phyloP scores from a whole-genome alignment of 2,888 invertebrate genomes.

The Hypolimnas misippus region DNA sequence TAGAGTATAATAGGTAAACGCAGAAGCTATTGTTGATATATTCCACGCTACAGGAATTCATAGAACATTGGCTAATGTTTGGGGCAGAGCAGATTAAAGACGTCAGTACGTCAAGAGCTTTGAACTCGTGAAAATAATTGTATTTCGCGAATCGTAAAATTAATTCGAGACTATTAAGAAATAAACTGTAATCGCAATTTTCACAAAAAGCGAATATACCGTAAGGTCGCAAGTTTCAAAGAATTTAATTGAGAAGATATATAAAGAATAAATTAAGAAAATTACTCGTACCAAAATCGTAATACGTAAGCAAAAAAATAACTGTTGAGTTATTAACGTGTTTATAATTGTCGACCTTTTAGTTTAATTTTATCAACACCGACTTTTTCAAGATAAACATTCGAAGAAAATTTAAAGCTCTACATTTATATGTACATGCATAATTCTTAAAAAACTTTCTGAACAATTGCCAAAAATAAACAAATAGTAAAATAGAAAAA shows the following conservation, averaged over 20 bases:
- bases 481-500: neutral
- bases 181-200: slow-evolving; percentile 21
- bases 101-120: slow-evolving; percentile 29
- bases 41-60: neutral
- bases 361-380: slow-evolving; percentile 33
- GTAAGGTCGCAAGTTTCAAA: slow-evolving; percentile 36
- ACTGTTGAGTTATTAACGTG: slow-evolving; percentile 34
- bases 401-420: neutral
- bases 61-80: slow-evolving; percentile 1
- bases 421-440: neutral
- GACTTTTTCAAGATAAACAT: slow-evolving; percentile 3
- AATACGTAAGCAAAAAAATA: slow-evolving; percentile 35
- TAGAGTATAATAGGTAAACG: neutral
- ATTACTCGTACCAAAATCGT: slow-evolving; percentile 36
- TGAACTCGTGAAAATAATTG: slow-evolving; percentile 37
- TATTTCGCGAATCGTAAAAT: slow-evolving; percentile 28
- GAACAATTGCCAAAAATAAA: no score
- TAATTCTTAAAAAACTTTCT: neutral
- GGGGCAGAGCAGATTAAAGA: slow-evolving; percentile 11
- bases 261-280: slow-evolving; percentile 39
- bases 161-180: slow-evolving; percentile 31
- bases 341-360: slow-evolving; percentile 33
- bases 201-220: slow-evolving; percentile 27
- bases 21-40: neutral
- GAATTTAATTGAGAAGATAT: slow-evolving; percentile 37